Evolutionary conservation across 2,113 vertebrate genomes (phyloP).

Genomic region (Myotis lucifugus): DNA sequence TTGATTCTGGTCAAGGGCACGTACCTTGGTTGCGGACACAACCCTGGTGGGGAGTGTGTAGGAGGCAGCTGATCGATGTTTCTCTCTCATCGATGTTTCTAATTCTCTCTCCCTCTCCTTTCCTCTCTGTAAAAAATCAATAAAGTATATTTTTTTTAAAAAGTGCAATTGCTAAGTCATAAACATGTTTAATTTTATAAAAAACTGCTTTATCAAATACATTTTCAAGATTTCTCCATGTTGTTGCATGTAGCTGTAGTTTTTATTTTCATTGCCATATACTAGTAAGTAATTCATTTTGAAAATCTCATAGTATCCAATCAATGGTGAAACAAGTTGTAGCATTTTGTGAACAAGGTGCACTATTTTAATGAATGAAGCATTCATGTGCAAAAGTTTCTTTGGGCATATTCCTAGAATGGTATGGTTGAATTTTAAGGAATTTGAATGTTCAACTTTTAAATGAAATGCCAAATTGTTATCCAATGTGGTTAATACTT

Average conservation of each 20-base stretch:
- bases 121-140: too few species aligned
- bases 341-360: constrained; percentile 17
- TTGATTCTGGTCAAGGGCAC: too few species aligned
- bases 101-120: too few species aligned
- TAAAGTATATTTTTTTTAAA: neutral
- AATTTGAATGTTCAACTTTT: constrained; percentile 27
- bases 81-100: too few species aligned
- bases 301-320: constrained; percentile 14
- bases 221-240: constrained; percentile 27
- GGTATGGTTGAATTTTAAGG: constrained; percentile 1
- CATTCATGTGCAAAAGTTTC: neutral
- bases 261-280: neutral
- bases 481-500: neutral
- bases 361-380: constrained; percentile 30
- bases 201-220: neutral
- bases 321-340: constrained; percentile 2
- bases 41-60: too few species aligned
- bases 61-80: too few species aligned
- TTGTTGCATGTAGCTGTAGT: neutral
- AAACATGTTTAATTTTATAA: neutral
- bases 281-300: constrained; percentile 4
- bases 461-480: constrained; percentile 30
- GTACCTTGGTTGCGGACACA: too few species aligned
- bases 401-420: neutral
- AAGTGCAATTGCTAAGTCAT: neutral